Percentiles rank a stretch among this genome's conserved stretches.
phyloP scores from a whole-genome alignment of 2,797 vertebrate genomes.

The Acrocephalus scirpaceus region DNA sequence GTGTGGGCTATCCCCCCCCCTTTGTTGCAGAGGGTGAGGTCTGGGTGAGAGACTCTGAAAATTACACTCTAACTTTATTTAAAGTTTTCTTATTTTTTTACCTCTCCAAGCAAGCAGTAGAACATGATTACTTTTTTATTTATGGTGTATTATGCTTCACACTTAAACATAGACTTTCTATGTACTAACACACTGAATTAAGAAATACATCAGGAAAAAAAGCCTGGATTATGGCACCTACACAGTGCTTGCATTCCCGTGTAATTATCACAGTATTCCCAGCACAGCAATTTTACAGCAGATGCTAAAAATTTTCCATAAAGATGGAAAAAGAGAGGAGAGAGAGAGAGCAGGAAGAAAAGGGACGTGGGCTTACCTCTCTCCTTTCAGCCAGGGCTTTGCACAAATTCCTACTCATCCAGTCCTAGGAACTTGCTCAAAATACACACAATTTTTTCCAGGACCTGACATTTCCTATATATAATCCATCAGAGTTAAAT shows the following conservation, averaged over 20 bases:
- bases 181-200: not conserved
- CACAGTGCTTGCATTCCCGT: not conserved
- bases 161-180: not conserved
- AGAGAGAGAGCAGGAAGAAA: not conserved
- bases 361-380: not conserved
- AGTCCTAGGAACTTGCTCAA: not conserved
- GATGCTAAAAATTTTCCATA: not conserved
- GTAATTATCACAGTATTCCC: not conserved
- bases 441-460: not conserved
- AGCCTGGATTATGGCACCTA: not conserved
- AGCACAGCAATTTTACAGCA: not conserved
- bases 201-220: not conserved
- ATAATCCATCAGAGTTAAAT: not conserved
- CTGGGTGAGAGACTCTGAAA: not conserved
- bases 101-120: not conserved
- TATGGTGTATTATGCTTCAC: not conserved
- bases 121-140: not conserved
- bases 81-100: not conserved
- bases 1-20: not conserved
- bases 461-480: not conserved
- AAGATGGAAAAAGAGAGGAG: not conserved
- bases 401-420: not conserved
- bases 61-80: not conserved
- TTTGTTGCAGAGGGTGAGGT: not conserved
- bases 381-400: not conserved